These are phyloP conservation scores for Agrochola lota DNA, from an alignment of 2,888 invertebrate genomes.

Conservation along the genomic window DNA sequence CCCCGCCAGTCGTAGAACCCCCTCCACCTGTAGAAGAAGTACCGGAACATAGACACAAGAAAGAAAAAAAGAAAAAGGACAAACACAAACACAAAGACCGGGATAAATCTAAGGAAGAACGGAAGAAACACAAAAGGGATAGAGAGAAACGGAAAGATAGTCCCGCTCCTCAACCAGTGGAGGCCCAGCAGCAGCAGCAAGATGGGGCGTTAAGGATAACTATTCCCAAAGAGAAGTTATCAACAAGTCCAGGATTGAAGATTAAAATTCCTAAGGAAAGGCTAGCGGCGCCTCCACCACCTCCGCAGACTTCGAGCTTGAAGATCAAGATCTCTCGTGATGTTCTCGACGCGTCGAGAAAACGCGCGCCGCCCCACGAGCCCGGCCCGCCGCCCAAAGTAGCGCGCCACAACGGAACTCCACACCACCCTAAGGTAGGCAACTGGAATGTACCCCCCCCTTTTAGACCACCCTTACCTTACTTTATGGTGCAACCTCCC, in stretches of 20 bases:
- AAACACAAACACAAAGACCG: constrained; percentile 95
- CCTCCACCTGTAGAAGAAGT: constrained; percentile 59
- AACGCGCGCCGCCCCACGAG: constrained; percentile 72
- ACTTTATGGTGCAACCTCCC: constrained; percentile 85
- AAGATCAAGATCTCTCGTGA: constrained; percentile 96
- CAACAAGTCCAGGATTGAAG: constrained; percentile 91
- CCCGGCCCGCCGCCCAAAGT: constrained; percentile 80
- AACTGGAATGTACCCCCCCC: constrained; percentile 82
- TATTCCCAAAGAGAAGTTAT: constrained; percentile 85
- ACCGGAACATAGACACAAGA: constrained; percentile 84
- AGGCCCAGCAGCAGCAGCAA: constrained; percentile 59
- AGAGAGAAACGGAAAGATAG: constrained; percentile 86
- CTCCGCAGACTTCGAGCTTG: constrained; percentile 87
- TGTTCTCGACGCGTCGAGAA: constrained; percentile 86
- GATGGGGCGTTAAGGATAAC: constrained; percentile 85
- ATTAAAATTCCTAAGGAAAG: constrained; percentile 95
- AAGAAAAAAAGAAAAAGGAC: constrained; percentile 95
- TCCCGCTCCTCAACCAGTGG: constrained; percentile 64
- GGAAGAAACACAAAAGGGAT: constrained; percentile 94
- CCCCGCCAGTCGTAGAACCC: constrained; percentile 57
- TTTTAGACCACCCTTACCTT: constrained; percentile 80
- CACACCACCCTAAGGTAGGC: constrained; percentile 85
- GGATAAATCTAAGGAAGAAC: constrained; percentile 93
- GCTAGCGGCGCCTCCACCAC: constrained; percentile 89
- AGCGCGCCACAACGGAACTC: constrained; percentile 83